These are phyloP conservation scores for Eriocheir sinensis DNA, from an alignment of 1,140 invertebrate genomes.

Conservation along the genomic window DNA sequence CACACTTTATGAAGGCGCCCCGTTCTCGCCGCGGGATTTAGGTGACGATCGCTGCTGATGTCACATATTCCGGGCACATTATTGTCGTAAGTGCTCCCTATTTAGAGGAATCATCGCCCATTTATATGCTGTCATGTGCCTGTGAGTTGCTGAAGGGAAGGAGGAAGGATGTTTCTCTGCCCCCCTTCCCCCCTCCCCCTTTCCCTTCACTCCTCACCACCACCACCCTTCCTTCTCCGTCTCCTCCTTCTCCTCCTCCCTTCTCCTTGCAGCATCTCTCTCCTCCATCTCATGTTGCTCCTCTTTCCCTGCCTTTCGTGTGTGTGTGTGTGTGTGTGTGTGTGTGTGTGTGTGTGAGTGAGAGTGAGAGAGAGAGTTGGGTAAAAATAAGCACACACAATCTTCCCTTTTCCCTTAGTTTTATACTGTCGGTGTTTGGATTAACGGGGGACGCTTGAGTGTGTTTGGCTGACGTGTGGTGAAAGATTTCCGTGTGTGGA, in stretches of 20 bases:
- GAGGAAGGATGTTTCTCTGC: background rate
- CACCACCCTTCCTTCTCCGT: too few relatives aligned
- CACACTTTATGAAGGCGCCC: conserved; percentile 58
- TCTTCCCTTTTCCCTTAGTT: too few relatives aligned
- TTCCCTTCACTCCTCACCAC: background rate
- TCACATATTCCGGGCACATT: conserved; percentile 59
- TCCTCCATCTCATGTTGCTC: background rate
- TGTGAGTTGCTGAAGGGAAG: background rate
- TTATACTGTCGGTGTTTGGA: background rate
- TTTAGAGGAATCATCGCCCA: conserved; percentile 45
- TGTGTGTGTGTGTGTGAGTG: conserved; percentile 9
- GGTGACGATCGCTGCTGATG: conserved; percentile 41
- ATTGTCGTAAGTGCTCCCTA: conserved; percentile 46
- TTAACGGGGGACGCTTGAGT: background rate
- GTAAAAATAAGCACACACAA: too few relatives aligned
- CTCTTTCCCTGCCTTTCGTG: too few relatives aligned
- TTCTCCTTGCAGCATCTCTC: background rate
- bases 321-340: background rate
- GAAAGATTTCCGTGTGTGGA: background rate
- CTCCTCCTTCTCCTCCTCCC: too few relatives aligned
- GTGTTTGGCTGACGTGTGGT: background rate
- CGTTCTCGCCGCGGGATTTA: conserved; percentile 46
- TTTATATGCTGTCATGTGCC: conserved; percentile 6
- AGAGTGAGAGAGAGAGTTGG: too few relatives aligned
- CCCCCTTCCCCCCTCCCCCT: background rate